Percentiles rank a stretch among this genome's conserved stretches.
Conservation (phyloP, 2,113 vertebrate species). For the Ardeotis arabs region DNA sequence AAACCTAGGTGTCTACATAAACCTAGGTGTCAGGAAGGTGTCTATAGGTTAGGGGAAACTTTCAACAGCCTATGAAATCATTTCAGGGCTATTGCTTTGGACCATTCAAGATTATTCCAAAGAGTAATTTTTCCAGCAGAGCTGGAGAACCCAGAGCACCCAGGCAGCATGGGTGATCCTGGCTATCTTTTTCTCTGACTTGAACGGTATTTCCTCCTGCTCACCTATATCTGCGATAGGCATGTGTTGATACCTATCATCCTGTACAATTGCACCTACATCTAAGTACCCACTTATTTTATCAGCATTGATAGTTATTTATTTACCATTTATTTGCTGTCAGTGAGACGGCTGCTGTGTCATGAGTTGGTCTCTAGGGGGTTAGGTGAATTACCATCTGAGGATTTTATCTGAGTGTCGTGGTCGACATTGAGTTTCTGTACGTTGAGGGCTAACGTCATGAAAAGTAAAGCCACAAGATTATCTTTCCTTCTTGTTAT, state of each 20-base stretch:
- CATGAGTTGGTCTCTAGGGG: not conserved
- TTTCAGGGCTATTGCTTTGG: not conserved
- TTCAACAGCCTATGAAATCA: not conserved
- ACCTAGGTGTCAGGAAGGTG: not conserved
- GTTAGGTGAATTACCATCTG: not conserved
- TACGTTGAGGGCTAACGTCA: not conserved
- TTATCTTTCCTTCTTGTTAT: conserved; percentile 7
- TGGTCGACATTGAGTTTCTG: conserved; percentile 44
- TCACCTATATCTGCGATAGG: not conserved
- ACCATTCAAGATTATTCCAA: not conserved
- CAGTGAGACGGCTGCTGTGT: not conserved
- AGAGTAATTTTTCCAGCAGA: not conserved
- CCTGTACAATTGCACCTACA: not conserved
- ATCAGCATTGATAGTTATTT: not conserved
- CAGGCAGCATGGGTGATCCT: not conserved
- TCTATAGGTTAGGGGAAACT: not conserved
- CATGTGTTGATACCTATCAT: not conserved
- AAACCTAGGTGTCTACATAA: not conserved
- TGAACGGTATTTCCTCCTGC: not conserved
- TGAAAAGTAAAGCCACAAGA: conserved; percentile 47
- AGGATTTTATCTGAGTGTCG: conserved; percentile 47
- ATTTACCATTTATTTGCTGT: not conserved
- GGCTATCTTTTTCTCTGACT: not conserved
- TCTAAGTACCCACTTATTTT: not conserved
- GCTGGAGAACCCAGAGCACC: not conserved